Conservation (phyloP, 2,888 invertebrate genomes). For the Brachyopa scutellaris region DNA sequence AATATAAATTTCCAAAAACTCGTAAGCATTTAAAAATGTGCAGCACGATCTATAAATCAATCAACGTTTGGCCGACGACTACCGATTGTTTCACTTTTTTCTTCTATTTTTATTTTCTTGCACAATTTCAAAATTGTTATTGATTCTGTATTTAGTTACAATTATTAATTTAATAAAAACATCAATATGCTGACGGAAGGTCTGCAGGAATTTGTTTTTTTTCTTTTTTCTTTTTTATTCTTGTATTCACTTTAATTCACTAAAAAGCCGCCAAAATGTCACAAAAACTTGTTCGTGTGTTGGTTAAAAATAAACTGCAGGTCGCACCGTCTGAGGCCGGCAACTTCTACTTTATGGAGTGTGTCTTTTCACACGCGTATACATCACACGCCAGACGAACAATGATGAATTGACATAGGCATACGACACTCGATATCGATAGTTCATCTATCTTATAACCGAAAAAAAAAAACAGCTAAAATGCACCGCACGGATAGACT, state of each 20-base stretch:
- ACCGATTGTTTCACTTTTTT: constrained; percentile 47
- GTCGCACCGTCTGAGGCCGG: constrained; percentile 40
- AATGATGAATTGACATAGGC: constrained; percentile 55
- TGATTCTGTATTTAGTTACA: constrained; percentile 48
- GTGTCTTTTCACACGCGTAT: constrained; percentile 47
- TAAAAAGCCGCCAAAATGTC: constrained; percentile 61
- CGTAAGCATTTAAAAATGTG: constrained; percentile 68
- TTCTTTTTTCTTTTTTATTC: background rate
- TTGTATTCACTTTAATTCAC: constrained; percentile 31
- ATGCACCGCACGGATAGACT: constrained; percentile 23
- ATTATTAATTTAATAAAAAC: constrained; percentile 29
- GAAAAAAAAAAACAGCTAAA: constrained; percentile 8
- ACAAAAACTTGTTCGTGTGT: constrained; percentile 44
- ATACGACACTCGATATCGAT: constrained; percentile 39
- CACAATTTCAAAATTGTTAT: constrained; percentile 40
- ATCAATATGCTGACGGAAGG: constrained; percentile 42
- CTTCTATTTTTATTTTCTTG: background rate
- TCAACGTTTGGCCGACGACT: constrained; percentile 58
- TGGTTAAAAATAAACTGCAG: constrained; percentile 10
- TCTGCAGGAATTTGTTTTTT: background rate
- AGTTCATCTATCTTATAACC: constrained; percentile 26
- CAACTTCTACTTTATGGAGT: constrained; percentile 45
- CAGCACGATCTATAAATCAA: constrained; percentile 72
- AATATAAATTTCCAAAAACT: constrained; percentile 70
- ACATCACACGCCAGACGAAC: constrained; percentile 38